These are phyloP conservation scores for Fulica atra DNA, from an alignment of 2,113 vertebrate genomes.

Conservation along the genomic window DNA sequence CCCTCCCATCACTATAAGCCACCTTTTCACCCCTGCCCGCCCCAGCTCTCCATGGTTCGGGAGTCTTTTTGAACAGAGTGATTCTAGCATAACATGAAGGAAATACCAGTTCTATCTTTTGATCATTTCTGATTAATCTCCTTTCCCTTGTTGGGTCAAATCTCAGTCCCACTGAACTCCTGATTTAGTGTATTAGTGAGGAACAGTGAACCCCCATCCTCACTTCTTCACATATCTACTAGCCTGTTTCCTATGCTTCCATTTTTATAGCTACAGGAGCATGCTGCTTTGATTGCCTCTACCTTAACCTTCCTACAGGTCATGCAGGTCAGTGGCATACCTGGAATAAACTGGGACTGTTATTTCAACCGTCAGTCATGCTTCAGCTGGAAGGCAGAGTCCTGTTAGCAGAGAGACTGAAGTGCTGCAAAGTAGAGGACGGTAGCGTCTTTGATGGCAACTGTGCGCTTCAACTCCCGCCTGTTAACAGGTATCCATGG, in stretches of 20 bases:
- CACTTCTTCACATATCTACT: background rate
- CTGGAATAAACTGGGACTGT: conserved; percentile 18
- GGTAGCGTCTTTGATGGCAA: background rate
- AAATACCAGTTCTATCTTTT: conserved; percentile 19
- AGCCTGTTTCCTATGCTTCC: background rate
- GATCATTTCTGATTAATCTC: conserved; percentile 6
- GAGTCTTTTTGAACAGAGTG: conserved; percentile 8
- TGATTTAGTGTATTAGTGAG: background rate
- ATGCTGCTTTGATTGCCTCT: conserved; percentile 10
- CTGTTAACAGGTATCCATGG: conserved; percentile 18
- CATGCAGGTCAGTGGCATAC: background rate
- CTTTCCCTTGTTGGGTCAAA: conserved; percentile 9
- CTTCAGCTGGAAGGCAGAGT: conserved; percentile 18
- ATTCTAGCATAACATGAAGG: conserved; percentile 26
- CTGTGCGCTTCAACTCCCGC: background rate
- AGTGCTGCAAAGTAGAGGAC: background rate
- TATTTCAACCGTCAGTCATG: background rate
- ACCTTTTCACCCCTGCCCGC: background rate
- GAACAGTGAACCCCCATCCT: background rate
- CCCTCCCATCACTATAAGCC: background rate
- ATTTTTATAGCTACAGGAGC: background rate
- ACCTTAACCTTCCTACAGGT: background rate
- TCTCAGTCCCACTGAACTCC: background rate
- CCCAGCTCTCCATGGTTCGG: background rate
- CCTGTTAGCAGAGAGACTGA: background rate